These are phyloP conservation scores for Deilephila elpenor DNA, from an alignment of 2,888 invertebrate species.

Conservation along the genomic window DNA sequence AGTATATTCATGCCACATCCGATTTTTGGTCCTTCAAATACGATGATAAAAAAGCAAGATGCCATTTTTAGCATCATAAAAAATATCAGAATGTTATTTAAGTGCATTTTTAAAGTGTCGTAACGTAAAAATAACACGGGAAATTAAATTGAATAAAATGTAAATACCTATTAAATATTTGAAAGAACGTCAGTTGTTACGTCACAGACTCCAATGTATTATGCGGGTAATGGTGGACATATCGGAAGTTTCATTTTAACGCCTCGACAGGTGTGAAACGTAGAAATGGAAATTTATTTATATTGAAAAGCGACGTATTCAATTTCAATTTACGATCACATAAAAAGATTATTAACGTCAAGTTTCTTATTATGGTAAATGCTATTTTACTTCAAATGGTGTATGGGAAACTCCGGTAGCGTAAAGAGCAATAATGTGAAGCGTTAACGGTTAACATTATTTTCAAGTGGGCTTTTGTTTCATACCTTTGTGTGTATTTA, in stretches of 20 bases:
- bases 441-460: no score
- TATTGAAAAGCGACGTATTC: slow-evolving; percentile 18
- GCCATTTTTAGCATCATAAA: no score
- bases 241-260: slow-evolving; percentile 18
- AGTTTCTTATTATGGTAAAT: slow-evolving; percentile 5
- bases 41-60: no score
- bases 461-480: no score
- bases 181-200: background rate
- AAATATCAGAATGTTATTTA: no score
- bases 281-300: slow-evolving; percentile 21
- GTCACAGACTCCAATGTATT: background rate
- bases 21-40: no score
- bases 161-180: background rate
- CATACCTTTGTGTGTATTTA: no score
- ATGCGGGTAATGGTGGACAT: background rate
- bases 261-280: slow-evolving; percentile 24
- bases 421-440: no score
- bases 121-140: background rate
- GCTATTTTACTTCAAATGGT: background rate
- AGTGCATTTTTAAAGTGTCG: no score
- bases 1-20: no score
- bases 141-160: slow-evolving; percentile 3
- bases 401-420: no score
- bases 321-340: slow-evolving; percentile 11
- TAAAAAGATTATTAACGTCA: slow-evolving; percentile 22